Conservation (phyloP, 2,888 invertebrate species). For the Sinohyriopsis cumingii region DNA sequence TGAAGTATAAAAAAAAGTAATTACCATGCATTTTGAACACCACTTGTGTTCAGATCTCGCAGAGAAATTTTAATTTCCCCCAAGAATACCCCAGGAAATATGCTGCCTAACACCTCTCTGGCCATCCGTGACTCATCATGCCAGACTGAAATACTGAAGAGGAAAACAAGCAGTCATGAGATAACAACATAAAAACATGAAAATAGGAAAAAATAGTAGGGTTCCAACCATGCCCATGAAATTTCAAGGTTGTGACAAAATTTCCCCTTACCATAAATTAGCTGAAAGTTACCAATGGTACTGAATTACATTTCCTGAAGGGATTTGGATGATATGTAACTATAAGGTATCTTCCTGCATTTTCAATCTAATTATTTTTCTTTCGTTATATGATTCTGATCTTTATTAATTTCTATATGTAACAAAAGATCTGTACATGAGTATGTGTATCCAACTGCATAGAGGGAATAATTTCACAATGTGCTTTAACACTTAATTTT, state of each 20-base stretch:
- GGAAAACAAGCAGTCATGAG: neutral
- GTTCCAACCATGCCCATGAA: neutral
- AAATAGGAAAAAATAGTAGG: neutral
- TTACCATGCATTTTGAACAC: constrained; percentile 84
- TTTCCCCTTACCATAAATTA: too few relatives aligned
- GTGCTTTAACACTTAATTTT: too few relatives aligned
- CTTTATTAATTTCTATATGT: too few relatives aligned
- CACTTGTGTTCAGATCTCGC: constrained; percentile 78
- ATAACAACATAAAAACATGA: neutral
- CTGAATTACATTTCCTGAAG: too few relatives aligned
- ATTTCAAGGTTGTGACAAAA: neutral
- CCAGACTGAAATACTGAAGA: constrained; percentile 84
- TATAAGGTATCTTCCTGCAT: too few relatives aligned
- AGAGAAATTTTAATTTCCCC: constrained; percentile 89
- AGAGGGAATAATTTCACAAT: too few relatives aligned
- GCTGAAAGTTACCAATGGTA: too few relatives aligned
- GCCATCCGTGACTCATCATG: constrained; percentile 85
- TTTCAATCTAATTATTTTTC: too few relatives aligned
- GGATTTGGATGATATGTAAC: too few relatives aligned
- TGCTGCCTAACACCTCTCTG: constrained; percentile 78
- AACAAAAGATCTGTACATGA: too few relatives aligned
- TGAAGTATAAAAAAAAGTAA: constrained; percentile 42
- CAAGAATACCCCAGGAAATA: constrained; percentile 77
- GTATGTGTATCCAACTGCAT: too few relatives aligned
- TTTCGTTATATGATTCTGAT: too few relatives aligned